A percentile compares a stretch with the other conserved stretches of the same genome.
Conservation (phyloP, 1,140 invertebrate genomes). For the Laodelphax striatellus region DNA sequence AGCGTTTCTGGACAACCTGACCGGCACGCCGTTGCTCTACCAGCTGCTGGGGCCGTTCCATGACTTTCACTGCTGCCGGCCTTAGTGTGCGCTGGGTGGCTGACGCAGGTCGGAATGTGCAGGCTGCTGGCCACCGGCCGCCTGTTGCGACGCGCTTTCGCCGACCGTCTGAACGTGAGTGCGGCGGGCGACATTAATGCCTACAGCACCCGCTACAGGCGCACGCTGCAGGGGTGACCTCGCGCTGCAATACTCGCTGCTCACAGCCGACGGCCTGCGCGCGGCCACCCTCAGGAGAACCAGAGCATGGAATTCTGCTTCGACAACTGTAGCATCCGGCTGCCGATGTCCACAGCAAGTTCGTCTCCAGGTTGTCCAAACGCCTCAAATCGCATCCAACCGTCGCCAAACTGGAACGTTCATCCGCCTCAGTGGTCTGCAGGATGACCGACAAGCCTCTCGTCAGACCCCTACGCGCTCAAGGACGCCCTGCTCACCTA, state of each 20-base stretch:
- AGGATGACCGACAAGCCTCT: conserved; percentile 46
- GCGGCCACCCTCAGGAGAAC: conserved; percentile 48
- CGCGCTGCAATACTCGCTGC: conserved; percentile 63
- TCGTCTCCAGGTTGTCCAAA: conserved; percentile 33
- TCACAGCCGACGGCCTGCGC: conserved; percentile 42
- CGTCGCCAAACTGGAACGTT: conserved; percentile 49
- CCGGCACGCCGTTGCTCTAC: conserved; percentile 46
- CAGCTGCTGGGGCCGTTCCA: conserved; percentile 69
- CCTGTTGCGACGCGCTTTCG: conserved; percentile 57
- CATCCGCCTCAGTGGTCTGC: conserved; percentile 42
- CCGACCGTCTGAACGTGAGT: conserved; percentile 39
- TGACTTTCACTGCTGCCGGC: conserved; percentile 44
- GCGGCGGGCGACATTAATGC: conserved; percentile 54
- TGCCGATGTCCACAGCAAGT: conserved; percentile 47
- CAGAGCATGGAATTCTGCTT: conserved; percentile 76
- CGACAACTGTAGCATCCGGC: conserved; percentile 65
- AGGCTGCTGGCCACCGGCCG: conserved; percentile 67
- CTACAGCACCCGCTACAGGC: conserved; percentile 69
- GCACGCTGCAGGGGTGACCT: conserved; percentile 83
- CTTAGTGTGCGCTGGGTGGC: conserved; percentile 46
- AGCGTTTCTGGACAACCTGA: conserved; percentile 46
- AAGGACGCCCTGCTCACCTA: conserved; percentile 71
- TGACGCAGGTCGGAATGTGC: conserved; percentile 57
- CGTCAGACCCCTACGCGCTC: conserved; percentile 51
- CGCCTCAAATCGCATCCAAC: conserved; percentile 52